Conservation (phyloP, 2,113 vertebrate genomes). For the Cryptoleucopteryx plumbea region DNA sequence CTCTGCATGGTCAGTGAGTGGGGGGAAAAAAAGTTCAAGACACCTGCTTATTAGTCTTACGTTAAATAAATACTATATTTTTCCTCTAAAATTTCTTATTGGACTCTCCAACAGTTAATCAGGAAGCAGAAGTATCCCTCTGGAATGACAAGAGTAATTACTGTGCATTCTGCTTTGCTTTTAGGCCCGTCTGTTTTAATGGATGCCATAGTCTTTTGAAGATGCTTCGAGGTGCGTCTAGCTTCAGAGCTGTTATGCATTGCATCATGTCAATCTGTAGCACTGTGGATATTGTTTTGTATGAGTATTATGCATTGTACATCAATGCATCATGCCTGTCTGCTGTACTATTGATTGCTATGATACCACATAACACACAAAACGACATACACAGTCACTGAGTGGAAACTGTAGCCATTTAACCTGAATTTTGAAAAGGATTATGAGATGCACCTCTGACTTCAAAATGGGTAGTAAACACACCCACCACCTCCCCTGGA, state of each 20-base stretch:
- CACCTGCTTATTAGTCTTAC: not conserved
- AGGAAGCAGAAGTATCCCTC: not conserved
- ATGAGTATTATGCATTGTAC: not conserved
- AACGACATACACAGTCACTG: not conserved
- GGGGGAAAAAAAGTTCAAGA: not conserved
- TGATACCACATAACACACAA: not conserved
- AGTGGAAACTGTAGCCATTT: not conserved
- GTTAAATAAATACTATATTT: not conserved
- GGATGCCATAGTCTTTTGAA: not conserved
- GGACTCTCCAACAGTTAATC: not conserved
- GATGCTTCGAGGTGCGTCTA: not conserved
- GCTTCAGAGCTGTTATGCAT: not conserved
- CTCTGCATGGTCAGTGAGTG: not conserved
- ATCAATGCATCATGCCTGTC: not conserved
- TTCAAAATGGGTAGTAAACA: not conserved
- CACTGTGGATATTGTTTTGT: conserved; percentile 22
- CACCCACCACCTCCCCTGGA: not conserved
- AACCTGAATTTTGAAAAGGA: not conserved
- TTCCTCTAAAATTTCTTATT: not conserved
- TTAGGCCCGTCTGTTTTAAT: not conserved
- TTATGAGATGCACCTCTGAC: not conserved
- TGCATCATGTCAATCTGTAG: conserved; percentile 37
- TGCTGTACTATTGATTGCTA: conserved; percentile 32
- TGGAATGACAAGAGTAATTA: not conserved
- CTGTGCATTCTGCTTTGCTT: conserved; percentile 14